Conservation (phyloP, 2,113 vertebrate genomes). For the Perca schrenkii region DNA sequence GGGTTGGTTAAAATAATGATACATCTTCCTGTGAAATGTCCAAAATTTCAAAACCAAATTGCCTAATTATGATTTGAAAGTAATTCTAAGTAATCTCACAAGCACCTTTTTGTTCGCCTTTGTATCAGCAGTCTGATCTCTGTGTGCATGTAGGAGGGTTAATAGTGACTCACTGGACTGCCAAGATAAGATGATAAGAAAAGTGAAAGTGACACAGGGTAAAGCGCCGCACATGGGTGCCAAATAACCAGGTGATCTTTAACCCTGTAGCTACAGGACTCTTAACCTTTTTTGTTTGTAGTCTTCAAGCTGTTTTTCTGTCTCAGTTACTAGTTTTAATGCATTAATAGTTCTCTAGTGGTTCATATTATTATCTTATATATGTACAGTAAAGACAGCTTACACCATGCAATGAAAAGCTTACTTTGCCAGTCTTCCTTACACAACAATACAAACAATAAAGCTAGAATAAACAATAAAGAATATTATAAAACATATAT, state of each 20-base stretch:
- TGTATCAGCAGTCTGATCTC: not conserved
- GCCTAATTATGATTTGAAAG: not conserved
- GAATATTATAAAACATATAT: too few relatives aligned
- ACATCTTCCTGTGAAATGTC: conserved; percentile 3
- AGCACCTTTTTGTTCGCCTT: not conserved
- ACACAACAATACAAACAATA: too few relatives aligned
- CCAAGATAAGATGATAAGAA: not conserved
- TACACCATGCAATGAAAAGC: too few relatives aligned
- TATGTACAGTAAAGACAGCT: too few relatives aligned
- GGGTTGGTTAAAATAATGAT: not conserved
- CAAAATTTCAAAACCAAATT: conserved; percentile 21
- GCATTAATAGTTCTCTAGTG: not conserved
- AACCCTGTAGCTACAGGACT: not conserved
- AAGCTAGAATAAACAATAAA: too few relatives aligned
- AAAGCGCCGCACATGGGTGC: not conserved
- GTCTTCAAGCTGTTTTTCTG: not conserved
- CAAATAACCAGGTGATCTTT: not conserved
- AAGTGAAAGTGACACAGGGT: conserved; percentile 22
- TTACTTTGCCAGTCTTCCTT: too few relatives aligned
- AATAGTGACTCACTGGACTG: conserved; percentile 13
- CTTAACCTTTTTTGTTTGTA: not conserved
- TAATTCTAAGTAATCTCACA: conserved; percentile 21
- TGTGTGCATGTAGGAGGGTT: conserved; percentile 16
- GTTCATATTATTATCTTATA: not conserved
- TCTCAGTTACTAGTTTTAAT: not conserved